Conservation (phyloP, 2,797 vertebrate genomes). For the Potorous gilbertii region DNA sequence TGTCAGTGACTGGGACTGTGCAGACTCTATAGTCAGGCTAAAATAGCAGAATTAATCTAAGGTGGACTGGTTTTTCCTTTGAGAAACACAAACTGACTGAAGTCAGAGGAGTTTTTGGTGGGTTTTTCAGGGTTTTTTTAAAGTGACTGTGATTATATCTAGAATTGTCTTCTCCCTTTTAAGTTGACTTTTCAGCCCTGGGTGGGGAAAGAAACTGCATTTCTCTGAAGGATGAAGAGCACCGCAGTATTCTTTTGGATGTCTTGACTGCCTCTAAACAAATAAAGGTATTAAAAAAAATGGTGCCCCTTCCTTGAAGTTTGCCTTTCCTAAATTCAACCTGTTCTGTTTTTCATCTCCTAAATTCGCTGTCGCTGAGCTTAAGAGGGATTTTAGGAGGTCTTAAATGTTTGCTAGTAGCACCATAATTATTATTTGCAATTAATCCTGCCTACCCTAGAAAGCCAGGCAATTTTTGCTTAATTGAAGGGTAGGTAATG, state of each 20-base stretch:
- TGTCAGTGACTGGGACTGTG: neutral
- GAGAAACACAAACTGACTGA: conserved; percentile 41
- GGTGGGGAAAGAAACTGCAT: neutral
- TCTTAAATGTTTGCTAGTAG: conserved; percentile 73
- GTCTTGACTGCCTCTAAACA: conserved; percentile 36
- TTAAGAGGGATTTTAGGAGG: conserved; percentile 75
- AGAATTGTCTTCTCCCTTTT: neutral
- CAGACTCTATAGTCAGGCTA: conserved; percentile 14
- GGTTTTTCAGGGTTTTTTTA: neutral
- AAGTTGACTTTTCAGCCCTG: neutral
- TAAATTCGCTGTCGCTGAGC: conserved; percentile 68
- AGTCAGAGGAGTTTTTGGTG: neutral
- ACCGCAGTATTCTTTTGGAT: neutral
- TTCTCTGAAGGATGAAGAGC: conserved; percentile 41
- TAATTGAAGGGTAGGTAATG: conserved; percentile 52
- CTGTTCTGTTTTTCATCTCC: conserved; percentile 66
- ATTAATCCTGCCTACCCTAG: conserved; percentile 71
- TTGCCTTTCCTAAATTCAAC: conserved; percentile 69
- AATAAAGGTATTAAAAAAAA: conserved; percentile 40
- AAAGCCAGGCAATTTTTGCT: conserved; percentile 70
- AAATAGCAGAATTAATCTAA: conserved; percentile 41
- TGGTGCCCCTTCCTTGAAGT: conserved; percentile 44
- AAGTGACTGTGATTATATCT: neutral
- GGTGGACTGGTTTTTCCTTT: conserved; percentile 16
- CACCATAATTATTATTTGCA: conserved; percentile 78